Conservation (phyloP, 2,888 invertebrate species). For the Agrotis segetum region DNA sequence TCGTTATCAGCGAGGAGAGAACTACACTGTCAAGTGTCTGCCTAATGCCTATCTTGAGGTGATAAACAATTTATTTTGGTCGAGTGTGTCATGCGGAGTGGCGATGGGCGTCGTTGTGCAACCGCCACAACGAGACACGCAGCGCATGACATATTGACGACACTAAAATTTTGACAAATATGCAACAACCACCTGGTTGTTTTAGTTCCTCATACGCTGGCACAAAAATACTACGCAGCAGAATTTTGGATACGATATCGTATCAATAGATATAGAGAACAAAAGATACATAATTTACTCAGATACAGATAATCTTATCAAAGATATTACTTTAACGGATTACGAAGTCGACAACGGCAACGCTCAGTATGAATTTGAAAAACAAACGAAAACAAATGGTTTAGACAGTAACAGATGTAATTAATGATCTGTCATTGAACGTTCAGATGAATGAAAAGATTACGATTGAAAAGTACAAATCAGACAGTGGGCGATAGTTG, state of each 20-base stretch:
- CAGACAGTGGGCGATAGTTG: slow-evolving; percentile 72
- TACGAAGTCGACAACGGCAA: slow-evolving; percentile 61
- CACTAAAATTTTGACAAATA: slow-evolving; percentile 42
- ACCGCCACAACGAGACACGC: slow-evolving; percentile 53
- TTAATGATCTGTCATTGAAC: slow-evolving; percentile 64
- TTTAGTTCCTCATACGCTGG: slow-evolving; percentile 57
- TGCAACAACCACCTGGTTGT: slow-evolving; percentile 13
- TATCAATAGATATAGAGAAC: slow-evolving; percentile 69
- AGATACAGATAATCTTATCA: slow-evolving; percentile 66
- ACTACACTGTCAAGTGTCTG: slow-evolving; percentile 67
- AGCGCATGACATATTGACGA: slow-evolving; percentile 54
- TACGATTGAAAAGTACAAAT: slow-evolving; percentile 65
- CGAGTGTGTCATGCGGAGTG: slow-evolving; percentile 69
- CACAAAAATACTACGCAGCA: slow-evolving; percentile 75
- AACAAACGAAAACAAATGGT: slow-evolving; percentile 58
- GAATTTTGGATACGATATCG: slow-evolving; percentile 62
- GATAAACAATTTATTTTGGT: slow-evolving; percentile 76
- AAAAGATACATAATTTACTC: slow-evolving; percentile 75
- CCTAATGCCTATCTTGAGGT: slow-evolving; percentile 62
- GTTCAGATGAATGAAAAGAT: slow-evolving; percentile 62
- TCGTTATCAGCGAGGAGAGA: slow-evolving; percentile 69
- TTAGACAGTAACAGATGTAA: slow-evolving; percentile 62
- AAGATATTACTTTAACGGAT: slow-evolving; percentile 65
- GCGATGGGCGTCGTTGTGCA: slow-evolving; percentile 55
- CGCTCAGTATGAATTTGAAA: slow-evolving; percentile 48